Evolutionary conservation across 2,888 invertebrate species (phyloP).

Genomic region (Hypolimnas misippus): DNA sequence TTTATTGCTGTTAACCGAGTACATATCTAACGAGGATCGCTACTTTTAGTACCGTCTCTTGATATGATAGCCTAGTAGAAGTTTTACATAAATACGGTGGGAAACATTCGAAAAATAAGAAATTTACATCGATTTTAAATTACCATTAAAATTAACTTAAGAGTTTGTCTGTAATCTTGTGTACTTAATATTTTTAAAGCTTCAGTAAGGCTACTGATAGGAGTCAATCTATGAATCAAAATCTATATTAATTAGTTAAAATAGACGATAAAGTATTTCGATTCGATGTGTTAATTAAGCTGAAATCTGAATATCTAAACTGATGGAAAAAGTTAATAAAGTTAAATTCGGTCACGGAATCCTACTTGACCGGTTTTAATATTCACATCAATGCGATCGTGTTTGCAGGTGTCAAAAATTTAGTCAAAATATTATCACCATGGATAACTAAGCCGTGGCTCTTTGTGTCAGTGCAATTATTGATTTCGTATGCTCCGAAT

Average conservation of each 20-base stretch:
- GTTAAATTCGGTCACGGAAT: constrained; percentile 20
- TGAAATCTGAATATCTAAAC: constrained; percentile 21
- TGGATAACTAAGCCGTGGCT: constrained; percentile 51
- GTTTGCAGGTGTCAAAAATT: constrained; percentile 60
- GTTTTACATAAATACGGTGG: constrained; percentile 11
- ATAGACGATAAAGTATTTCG: constrained; percentile 4
- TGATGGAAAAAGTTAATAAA: constrained; percentile 22
- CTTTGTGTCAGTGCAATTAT: constrained; percentile 69
- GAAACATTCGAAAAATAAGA: not conserved
- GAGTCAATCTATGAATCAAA: constrained; percentile 3
- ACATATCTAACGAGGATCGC: constrained; percentile 23
- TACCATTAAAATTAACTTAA: not conserved
- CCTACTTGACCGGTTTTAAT: constrained; percentile 34
- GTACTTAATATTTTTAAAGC: not conserved
- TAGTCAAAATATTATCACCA: constrained; percentile 49
- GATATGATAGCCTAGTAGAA: not conserved
- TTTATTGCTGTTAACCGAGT: constrained; percentile 29
- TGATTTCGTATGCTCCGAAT: constrained; percentile 77
- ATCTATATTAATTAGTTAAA: constrained; percentile 22
- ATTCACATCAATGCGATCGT: constrained; percentile 30
- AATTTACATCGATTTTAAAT: not conserved
- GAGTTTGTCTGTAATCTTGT: not conserved
- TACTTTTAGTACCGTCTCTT: constrained; percentile 24
- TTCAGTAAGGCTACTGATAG: not conserved
- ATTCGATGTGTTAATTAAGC: constrained; percentile 10